These are phyloP conservation scores for Pristionchus arcanus DNA, from an alignment of 2,888 invertebrate species.

Conservation along the genomic window DNA sequence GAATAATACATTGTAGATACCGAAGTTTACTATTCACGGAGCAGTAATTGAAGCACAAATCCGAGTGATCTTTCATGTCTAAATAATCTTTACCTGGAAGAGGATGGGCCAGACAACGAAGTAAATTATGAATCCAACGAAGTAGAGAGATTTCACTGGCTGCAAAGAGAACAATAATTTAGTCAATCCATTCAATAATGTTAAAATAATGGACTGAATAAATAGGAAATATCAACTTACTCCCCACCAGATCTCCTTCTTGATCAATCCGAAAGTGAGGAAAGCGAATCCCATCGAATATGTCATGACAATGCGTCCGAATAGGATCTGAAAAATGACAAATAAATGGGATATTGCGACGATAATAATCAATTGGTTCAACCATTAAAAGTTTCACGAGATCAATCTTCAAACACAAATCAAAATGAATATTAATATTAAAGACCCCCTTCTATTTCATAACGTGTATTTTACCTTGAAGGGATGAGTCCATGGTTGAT, in stretches of 20 bases:
- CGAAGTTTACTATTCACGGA: background rate
- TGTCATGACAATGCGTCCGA: conserved; percentile 73
- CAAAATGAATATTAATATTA: background rate
- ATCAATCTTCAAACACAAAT: background rate
- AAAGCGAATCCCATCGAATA: conserved; percentile 78
- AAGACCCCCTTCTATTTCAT: background rate
- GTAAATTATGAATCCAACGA: conserved; percentile 74
- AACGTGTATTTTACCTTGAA: background rate
- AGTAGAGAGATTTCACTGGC: conserved; percentile 75
- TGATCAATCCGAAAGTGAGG: conserved; percentile 79
- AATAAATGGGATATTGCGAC: background rate
- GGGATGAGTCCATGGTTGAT: conserved; percentile 65
- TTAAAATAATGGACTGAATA: background rate
- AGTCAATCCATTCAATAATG: background rate
- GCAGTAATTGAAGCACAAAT: background rate
- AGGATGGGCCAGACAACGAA: conserved; percentile 62
- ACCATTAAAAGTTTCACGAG: background rate
- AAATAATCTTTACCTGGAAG: conserved; percentile 18
- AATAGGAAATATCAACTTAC: conserved; percentile 60
- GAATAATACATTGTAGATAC: background rate
- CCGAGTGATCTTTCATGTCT: too few relatives aligned
- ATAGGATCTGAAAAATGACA: conserved; percentile 62
- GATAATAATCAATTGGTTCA: background rate
- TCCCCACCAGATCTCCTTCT: conserved; percentile 77
- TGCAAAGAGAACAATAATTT: conserved; percentile 60